phyloP scores from a whole-genome alignment of 2,888 invertebrate species.

The Stenchaetothrips biformis region DNA sequence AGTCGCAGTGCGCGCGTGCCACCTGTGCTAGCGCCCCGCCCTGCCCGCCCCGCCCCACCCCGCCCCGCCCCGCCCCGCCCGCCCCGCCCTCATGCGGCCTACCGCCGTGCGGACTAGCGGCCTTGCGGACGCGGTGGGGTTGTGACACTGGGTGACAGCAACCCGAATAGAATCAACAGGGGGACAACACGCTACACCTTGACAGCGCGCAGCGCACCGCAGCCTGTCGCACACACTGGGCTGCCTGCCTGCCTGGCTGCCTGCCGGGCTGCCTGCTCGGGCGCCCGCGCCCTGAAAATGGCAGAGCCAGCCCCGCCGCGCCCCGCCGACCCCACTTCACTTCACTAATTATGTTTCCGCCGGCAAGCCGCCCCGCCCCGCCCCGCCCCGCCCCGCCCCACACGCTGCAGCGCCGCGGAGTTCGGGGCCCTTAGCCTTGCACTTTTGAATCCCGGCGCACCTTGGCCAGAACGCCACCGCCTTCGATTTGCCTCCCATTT shows the following conservation, averaged over 20 bases:
- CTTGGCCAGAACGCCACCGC: background rate
- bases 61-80: background rate
- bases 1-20: no score
- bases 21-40: background rate
- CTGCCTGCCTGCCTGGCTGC: no score
- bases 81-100: background rate
- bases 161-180: conserved; percentile 16
- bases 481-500: conserved; percentile 4
- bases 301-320: no score
- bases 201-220: no score
- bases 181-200: background rate
- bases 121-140: no score
- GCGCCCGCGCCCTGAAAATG: no score
- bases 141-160: conserved; percentile 16
- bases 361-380: no score
- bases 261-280: no score
- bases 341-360: background rate
- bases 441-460: background rate
- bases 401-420: background rate
- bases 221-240: no score
- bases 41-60: background rate
- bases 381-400: no score
- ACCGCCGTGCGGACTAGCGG: background rate
- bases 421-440: background rate
- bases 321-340: background rate